A percentile compares a stretch with the other conserved stretches of the same genome.
Conservation (phyloP, 2,113 vertebrate species). For the Hemiscyllium ocellatum region DNA sequence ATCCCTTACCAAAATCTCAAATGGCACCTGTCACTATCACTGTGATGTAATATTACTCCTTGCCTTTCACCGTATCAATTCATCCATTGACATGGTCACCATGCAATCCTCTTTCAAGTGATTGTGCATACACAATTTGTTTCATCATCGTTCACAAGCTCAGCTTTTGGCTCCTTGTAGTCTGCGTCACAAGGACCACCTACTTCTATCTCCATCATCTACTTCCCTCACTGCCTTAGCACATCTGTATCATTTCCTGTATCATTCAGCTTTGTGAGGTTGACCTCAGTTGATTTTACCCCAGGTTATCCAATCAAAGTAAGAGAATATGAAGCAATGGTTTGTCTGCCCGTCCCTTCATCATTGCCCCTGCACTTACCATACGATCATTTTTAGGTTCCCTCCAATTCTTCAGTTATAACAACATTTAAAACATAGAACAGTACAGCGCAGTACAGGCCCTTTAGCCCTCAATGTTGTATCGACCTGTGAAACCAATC, state of each 20-base stretch:
- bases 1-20: not conserved
- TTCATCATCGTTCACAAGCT: too few species aligned
- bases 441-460: too few species aligned
- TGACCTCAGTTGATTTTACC: not conserved
- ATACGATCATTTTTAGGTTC: not conserved
- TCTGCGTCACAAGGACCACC: too few species aligned
- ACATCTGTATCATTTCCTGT: not conserved
- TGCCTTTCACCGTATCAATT: not conserved
- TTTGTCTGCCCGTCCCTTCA: not conserved
- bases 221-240: too few species aligned
- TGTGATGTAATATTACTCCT: not conserved
- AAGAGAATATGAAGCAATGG: not conserved
- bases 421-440: too few species aligned
- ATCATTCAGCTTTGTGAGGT: not conserved
- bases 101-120: not conserved
- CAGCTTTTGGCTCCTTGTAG: too few species aligned
- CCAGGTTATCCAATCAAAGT: not conserved
- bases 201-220: too few species aligned
- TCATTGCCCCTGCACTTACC: not conserved
- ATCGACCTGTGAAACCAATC: too few species aligned
- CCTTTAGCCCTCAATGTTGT: too few species aligned
- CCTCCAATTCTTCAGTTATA: not conserved
- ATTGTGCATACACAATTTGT: too few species aligned
- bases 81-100: not conserved
- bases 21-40: not conserved